phyloP scores from a whole-genome alignment of 2,113 vertebrate species.

The Pygathrix nemaeus region DNA sequence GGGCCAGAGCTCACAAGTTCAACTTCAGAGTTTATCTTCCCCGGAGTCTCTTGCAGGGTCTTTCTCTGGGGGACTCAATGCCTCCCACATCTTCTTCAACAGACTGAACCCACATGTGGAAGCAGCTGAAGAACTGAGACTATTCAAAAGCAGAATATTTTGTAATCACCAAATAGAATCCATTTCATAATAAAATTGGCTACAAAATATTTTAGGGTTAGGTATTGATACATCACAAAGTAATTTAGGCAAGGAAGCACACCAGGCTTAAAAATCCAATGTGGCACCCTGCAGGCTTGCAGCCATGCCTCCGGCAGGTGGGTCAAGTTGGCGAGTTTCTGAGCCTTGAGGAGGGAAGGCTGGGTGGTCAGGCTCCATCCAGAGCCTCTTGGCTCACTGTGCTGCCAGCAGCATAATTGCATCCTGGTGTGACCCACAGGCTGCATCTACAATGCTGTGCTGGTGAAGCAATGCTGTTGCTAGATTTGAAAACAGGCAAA shows the following conservation, averaged over 20 bases:
- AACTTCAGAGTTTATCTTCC: background rate
- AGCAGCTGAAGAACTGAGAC: background rate
- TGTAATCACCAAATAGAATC: background rate
- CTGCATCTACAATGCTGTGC: rapidly evolving
- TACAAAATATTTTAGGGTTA: too few relatives aligned
- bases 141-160: background rate
- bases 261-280: background rate
- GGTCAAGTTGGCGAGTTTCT: background rate
- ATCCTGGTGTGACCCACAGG: rapidly evolving
- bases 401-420: rapidly evolving
- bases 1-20: background rate
- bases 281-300: rapidly evolving
- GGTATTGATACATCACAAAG: background rate
- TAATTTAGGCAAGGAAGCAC: background rate
- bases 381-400: rapidly evolving
- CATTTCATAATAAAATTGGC: background rate
- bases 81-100: background rate
- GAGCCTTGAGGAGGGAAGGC: rapidly evolving
- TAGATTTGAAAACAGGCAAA: background rate
- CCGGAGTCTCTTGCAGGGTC: rapidly evolving
- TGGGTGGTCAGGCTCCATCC: background rate
- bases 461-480: rapidly evolving
- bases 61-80: background rate
- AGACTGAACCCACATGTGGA: rapidly evolving
- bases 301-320: rapidly evolving